phyloP scores from a whole-genome alignment of 1,140 invertebrate genomes.

The Drosophila burlai region DNA sequence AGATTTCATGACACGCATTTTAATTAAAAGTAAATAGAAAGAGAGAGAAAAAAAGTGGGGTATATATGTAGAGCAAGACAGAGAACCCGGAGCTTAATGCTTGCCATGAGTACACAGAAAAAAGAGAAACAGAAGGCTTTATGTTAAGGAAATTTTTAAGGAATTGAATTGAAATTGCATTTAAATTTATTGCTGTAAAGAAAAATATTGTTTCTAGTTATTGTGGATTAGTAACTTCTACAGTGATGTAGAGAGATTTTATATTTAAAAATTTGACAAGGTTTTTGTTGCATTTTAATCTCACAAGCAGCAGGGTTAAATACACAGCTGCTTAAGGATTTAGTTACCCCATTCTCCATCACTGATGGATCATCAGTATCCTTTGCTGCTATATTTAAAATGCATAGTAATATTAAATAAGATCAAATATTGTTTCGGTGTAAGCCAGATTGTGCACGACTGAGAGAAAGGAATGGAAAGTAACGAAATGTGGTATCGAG shows the following conservation, averaged over 20 bases:
- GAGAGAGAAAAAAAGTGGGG: conserved; percentile 23
- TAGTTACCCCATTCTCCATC: too few species aligned
- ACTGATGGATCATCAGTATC: too few species aligned
- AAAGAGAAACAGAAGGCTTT: background rate
- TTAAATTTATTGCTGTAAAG: too few species aligned
- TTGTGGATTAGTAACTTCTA: too few species aligned
- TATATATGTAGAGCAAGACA: background rate
- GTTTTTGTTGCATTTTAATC: background rate
- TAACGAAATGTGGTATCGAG: conserved; percentile 21
- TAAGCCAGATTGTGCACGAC: conserved; percentile 1
- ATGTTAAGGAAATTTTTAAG: background rate
- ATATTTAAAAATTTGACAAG: background rate
- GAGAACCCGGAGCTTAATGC: conserved; percentile 6
- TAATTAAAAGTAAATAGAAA: conserved; percentile 82
- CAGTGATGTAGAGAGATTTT: background rate
- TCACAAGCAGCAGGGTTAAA: background rate
- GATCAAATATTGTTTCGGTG: conserved; percentile 1
- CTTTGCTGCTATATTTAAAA: background rate
- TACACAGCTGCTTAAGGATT: background rate
- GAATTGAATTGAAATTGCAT: background rate
- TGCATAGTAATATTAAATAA: background rate
- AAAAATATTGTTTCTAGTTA: too few species aligned
- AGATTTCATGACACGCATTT: conserved; percentile 78
- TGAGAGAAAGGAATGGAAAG: conserved; percentile 18
- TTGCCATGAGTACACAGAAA: conserved; percentile 28